These are phyloP conservation scores for Catharus minimus DNA, from an alignment of 2,113 vertebrate genomes.

Conservation along the genomic window DNA sequence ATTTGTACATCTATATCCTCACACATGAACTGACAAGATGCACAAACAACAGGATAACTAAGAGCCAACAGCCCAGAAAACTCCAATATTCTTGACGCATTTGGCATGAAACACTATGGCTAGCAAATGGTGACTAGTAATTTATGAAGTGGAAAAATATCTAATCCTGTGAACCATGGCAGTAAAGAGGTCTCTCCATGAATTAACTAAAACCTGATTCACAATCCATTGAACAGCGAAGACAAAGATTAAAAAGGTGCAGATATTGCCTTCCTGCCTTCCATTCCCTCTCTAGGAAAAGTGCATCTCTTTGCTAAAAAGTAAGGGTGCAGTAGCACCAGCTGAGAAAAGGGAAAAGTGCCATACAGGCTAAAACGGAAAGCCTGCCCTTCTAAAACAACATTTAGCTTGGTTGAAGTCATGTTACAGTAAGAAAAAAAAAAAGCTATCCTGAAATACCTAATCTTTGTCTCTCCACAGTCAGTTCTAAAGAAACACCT, in stretches of 20 bases:
- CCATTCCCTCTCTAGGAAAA: background rate
- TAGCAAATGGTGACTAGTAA: background rate
- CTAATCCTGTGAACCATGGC: rapidly evolving
- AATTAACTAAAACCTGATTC: background rate
- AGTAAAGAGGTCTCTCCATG: background rate
- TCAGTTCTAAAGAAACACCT: background rate
- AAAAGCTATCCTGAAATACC: background rate
- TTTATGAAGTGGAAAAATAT: background rate
- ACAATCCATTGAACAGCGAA: background rate
- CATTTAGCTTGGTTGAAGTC: background rate
- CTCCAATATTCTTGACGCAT: background rate
- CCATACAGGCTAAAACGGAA: background rate
- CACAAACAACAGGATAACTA: background rate
- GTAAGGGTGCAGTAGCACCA: background rate
- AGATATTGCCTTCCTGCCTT: background rate
- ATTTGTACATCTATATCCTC: background rate
- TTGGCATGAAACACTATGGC: background rate
- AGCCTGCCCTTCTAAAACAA: background rate
- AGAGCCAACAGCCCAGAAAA: background rate
- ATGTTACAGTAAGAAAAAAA: background rate
- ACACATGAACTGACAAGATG: background rate
- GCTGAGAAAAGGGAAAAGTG: background rate
- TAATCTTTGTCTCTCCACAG: background rate
- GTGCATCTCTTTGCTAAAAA: background rate
- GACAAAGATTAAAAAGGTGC: background rate